phyloP scores from a whole-genome alignment of 2,797 vertebrate species.

The Mormyrops attenuatus region DNA sequence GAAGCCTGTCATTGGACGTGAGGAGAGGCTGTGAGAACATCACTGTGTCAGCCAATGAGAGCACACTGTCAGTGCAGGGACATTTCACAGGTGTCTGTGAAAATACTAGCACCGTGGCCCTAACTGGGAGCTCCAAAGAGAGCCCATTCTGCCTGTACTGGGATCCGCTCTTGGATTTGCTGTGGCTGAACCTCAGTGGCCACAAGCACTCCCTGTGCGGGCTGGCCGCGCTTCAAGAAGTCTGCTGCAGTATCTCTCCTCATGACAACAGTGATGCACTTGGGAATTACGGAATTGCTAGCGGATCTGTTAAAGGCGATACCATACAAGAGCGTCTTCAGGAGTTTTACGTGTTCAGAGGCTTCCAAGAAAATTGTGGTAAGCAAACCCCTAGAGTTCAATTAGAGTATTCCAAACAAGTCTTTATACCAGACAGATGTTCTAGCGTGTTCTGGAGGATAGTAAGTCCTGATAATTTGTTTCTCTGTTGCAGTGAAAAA shows the following conservation, averaged over 20 bases:
- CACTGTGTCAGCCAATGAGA: slow-evolving; percentile 46
- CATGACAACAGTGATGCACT: accelerated
- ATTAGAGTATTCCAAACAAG: not conserved
- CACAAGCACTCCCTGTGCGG: slow-evolving; percentile 41
- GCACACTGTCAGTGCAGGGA: slow-evolving; percentile 48
- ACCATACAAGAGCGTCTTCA: accelerated
- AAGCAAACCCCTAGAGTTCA: slow-evolving; percentile 33
- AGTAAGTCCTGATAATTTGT: not conserved
- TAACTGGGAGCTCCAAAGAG: not conserved
- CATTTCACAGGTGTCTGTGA: slow-evolving; percentile 44
- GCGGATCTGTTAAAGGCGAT: slow-evolving; percentile 20
- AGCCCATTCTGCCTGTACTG: slow-evolving; percentile 55
- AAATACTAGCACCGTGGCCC: not conserved
- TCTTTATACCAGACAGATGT: not conserved
- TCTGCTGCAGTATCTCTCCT: slow-evolving; percentile 49
- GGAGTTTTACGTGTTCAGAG: slow-evolving; percentile 30
- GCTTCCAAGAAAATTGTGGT: slow-evolving; percentile 37
- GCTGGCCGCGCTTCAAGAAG: slow-evolving; percentile 28
- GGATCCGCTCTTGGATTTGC: slow-evolving; percentile 59
- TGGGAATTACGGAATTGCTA: slow-evolving; percentile 38
- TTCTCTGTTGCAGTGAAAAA: slow-evolving; percentile 39
- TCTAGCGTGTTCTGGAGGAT: not conserved
- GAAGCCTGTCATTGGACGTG: slow-evolving; percentile 42
- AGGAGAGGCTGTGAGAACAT: slow-evolving; percentile 45
- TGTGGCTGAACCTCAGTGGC: slow-evolving; percentile 44